Evolutionary conservation across 2,797 vertebrate genomes (phyloP).

Genomic region (Alfaro cultratus): DNA sequence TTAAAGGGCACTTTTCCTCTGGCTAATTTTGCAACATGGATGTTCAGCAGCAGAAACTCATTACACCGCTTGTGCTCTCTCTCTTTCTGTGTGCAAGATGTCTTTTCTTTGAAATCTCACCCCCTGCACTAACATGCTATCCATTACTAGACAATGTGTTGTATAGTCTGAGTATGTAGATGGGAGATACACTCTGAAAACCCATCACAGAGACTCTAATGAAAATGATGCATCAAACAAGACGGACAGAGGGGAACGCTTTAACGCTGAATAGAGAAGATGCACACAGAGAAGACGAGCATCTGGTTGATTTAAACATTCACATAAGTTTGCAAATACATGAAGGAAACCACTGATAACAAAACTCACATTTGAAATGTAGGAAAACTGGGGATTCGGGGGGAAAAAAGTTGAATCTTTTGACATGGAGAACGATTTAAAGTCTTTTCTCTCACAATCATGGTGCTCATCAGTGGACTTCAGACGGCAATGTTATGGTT

Average conservation of each 20-base stretch:
- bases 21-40: slow-evolving; percentile 53
- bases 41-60: slow-evolving; percentile 46
- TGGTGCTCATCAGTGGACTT: neutral
- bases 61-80: slow-evolving; percentile 39
- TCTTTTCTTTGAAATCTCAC: slow-evolving; percentile 62
- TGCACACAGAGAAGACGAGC: neutral
- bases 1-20: slow-evolving; percentile 59
- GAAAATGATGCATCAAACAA: slow-evolving; percentile 31
- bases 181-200: slow-evolving; percentile 53
- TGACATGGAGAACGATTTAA: neutral
- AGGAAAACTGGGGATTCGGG: neutral
- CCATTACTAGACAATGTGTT: slow-evolving; percentile 67
- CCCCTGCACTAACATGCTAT: slow-evolving; percentile 51
- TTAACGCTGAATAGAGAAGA: neutral
- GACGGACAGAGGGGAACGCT: slow-evolving; percentile 8
- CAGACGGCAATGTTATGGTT: neutral
- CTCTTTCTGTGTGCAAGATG: slow-evolving; percentile 5
- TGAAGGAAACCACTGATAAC: neutral
- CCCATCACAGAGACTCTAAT: slow-evolving; percentile 29
- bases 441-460: neutral
- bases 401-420: neutral
- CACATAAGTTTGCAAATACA: neutral
- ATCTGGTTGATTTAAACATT: slow-evolving; percentile 6
- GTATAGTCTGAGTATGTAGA: slow-evolving; percentile 44
- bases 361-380: slow-evolving; percentile 4